Percentiles rank a stretch among this genome's conserved stretches.
Evolutionary conservation across 2,888 invertebrate species (phyloP).

Genomic region (Thelaira solivaga): DNA sequence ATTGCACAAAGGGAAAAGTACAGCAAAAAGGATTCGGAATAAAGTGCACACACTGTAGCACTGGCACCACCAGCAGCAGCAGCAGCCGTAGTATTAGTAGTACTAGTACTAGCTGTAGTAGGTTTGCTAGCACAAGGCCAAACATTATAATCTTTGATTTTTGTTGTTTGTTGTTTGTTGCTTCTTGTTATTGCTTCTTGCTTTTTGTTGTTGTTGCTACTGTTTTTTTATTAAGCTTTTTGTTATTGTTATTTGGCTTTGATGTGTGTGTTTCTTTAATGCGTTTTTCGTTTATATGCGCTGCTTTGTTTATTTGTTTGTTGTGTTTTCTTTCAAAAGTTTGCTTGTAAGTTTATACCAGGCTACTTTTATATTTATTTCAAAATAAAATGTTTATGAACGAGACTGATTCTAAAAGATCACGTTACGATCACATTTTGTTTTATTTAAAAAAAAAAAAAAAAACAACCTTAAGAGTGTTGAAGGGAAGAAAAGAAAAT

Average conservation of each 20-base stretch:
- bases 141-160: conserved; percentile 54
- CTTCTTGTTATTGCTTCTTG: conserved; percentile 9
- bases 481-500: too few species aligned
- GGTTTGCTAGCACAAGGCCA: conserved; percentile 59
- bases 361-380: neutral
- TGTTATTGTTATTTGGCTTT: conserved; percentile 30
- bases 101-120: conserved; percentile 9
- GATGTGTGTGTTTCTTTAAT: conserved; percentile 5
- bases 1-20: conserved; percentile 46
- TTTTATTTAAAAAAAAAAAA: too few species aligned
- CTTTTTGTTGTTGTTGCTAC: neutral
- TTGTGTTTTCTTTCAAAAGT: neutral
- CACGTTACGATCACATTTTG: too few species aligned
- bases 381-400: neutral
- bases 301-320: conserved; percentile 26
- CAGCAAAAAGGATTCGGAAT: conserved; percentile 47
- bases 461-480: too few species aligned
- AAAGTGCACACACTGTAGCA: conserved; percentile 20
- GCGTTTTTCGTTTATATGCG: conserved; percentile 21
- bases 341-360: neutral
- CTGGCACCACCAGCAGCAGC: too few species aligned
- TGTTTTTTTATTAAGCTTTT: neutral
- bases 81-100: neutral
- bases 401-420: neutral
- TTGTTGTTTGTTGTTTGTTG: neutral